Base-by-base conservation (phyloP, 1,140 invertebrate species). In the Matsumurasca onukii region DNA sequence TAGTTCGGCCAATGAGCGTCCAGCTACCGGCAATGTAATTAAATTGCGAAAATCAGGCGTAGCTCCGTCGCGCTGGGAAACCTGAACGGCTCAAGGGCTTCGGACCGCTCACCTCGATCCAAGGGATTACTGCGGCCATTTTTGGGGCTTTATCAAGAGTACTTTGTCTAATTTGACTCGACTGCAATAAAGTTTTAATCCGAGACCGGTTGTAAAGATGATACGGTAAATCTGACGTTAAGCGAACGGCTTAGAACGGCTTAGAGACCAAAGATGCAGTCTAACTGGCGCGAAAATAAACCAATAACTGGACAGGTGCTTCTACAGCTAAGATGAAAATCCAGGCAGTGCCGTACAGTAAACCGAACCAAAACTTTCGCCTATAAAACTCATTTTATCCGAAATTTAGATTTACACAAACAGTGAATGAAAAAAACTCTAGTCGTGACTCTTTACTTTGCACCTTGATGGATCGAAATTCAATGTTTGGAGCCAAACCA, bases 1-100 rank as follows among this genome's bases (percentile, higher is more conserved):
- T 9, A 27, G 25, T 29, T 59, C 55, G 15, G 30, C 55, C 55
- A 59, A 59, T 59, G 55, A n/a, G 55, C 55, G 25, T 12, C 3
- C 55, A 12, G 49, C 49, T 52, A 52, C 49, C 20, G 49, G 22
- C 5, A 13, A 27, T 13, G 55, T 59, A 59, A 59, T 59, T 59
- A 59, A 59, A 59, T 59, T 59, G 55, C 55, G 55, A 59, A 59
- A 59, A 59, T 59, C 25, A 59, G 24, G 15, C 55, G 55, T 59
- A 27, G 25, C 55, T 29, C 22, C 9, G 12, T 22, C 49, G 5
- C 22, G 49, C 3, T 52, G 55, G 55, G 55, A 59, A 59, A 59
- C 55, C 55, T 24, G 55, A 25, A 22, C 55, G 55, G 24, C 5
- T n/a, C n/a, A n/a, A n/a, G n/a, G n/a, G n/a, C n/a, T n/a, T n/a